These are phyloP conservation scores for Mycteria americana DNA, from an alignment of 2,797 vertebrate genomes.

Conservation along the genomic window DNA sequence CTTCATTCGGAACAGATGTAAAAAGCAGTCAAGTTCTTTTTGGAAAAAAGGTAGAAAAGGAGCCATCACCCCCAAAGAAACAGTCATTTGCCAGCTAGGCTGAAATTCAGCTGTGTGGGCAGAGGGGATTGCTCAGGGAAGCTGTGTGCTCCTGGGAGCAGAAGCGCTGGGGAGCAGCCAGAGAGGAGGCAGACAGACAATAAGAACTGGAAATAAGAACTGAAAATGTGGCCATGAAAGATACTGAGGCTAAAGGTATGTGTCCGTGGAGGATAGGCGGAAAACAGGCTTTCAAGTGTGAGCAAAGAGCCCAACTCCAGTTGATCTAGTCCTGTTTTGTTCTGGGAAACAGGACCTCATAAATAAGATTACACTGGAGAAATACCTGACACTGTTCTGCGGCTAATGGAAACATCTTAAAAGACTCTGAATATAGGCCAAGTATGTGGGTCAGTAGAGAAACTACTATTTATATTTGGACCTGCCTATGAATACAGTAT, in stretches of 20 bases:
- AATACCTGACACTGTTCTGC: conserved; percentile 29
- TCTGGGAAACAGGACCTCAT: conserved; percentile 38
- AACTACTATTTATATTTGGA: conserved; percentile 45
- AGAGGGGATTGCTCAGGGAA: background rate
- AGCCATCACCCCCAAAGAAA: background rate
- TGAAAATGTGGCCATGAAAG: background rate
- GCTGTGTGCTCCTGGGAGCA: background rate
- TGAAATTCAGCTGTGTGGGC: background rate
- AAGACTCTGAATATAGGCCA: conserved; percentile 50
- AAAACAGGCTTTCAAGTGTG: background rate
- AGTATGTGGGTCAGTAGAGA: conserved; percentile 60
- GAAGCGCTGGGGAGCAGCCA: background rate
- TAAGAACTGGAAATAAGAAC: background rate
- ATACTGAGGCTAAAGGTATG: background rate
- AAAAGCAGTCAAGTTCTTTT: background rate
- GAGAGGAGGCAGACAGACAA: background rate
- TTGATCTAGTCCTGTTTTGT: background rate
- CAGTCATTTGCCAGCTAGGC: background rate
- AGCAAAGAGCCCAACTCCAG: background rate
- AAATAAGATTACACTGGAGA: conserved; percentile 39
- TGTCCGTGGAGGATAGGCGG: background rate
- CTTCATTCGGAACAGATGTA: background rate
- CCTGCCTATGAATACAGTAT: background rate
- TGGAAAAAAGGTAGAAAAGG: background rate
- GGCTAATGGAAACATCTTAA: conserved; percentile 45